Evolutionary conservation across 2,113 vertebrate species (phyloP).

Genomic region (Coturnix japonica): DNA sequence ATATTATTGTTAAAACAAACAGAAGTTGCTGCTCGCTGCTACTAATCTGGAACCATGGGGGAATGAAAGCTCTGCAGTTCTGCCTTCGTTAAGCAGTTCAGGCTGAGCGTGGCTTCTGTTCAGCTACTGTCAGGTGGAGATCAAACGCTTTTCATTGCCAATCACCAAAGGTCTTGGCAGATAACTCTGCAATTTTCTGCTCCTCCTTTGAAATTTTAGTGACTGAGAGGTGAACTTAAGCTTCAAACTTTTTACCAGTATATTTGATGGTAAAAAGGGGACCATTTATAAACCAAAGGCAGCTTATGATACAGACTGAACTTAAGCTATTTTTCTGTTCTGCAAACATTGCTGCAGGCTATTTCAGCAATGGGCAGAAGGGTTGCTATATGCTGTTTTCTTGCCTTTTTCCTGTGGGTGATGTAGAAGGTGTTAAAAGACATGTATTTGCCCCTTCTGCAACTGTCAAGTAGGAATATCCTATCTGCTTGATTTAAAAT

Average conservation of each 20-base stretch:
- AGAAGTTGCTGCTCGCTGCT: constrained; percentile 46
- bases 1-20: constrained; percentile 69
- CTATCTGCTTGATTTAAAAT: neutral
- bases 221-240: neutral
- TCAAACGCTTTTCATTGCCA: constrained; percentile 20
- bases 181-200: neutral
- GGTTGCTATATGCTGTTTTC: neutral
- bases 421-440: constrained; percentile 20
- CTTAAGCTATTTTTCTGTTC: neutral
- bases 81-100: neutral
- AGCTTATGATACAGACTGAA: neutral
- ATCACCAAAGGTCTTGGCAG: neutral
- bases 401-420: neutral
- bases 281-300: neutral
- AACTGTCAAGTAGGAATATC: neutral
- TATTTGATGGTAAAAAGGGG: neutral
- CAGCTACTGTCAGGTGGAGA: constrained; percentile 33
- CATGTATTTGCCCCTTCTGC: neutral
- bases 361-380: constrained; percentile 1
- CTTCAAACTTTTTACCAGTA: neutral
- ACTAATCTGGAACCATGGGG: constrained; percentile 22
- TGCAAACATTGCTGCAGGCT: neutral
- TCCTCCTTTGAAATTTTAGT: constrained; percentile 10
- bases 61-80: constrained; percentile 16
- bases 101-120: neutral